Conservation (phyloP, 2,888 invertebrate species). For the Sinotaia quadrata region DNA sequence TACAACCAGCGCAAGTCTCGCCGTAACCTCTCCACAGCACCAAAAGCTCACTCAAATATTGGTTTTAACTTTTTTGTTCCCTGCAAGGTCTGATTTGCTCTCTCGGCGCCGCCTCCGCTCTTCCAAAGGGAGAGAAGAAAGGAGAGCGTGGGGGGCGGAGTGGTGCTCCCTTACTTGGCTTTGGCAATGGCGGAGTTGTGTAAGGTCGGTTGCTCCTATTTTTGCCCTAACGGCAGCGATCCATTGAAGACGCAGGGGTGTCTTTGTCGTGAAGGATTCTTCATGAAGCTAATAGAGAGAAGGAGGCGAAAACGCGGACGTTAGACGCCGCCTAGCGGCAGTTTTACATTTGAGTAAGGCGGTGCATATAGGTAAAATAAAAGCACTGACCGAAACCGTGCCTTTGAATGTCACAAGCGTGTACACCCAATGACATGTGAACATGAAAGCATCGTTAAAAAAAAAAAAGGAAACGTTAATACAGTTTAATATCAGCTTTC, state of each 20-base stretch:
- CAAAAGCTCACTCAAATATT: slow-evolving; percentile 21
- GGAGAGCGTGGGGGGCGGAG: slow-evolving; percentile 9
- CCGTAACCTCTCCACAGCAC: not conserved
- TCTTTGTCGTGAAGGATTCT: not conserved
- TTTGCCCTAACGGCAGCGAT: not conserved
- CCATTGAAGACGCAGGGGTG: not conserved
- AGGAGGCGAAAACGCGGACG: not conserved
- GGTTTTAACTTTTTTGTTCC: slow-evolving; percentile 27
- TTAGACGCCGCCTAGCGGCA: not conserved
- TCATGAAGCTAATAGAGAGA: slow-evolving; percentile 9
- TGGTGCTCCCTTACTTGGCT: slow-evolving; percentile 19
- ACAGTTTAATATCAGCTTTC: no score
- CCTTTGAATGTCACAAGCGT: no score
- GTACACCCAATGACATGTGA: no score
- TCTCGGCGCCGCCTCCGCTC: slow-evolving; percentile 26
- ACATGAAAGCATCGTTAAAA: no score
- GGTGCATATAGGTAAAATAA: no score
- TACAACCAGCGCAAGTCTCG: no score
- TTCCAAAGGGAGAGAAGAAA: slow-evolving; percentile 19
- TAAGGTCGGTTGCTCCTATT: slow-evolving; percentile 25
- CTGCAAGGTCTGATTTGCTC: slow-evolving; percentile 12
- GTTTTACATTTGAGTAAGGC: no score
- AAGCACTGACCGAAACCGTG: no score
- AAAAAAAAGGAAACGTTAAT: no score
- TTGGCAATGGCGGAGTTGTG: slow-evolving; percentile 21